phyloP scores from a whole-genome alignment of 2,113 vertebrate genomes.

The Trichomycterus rosablanca region DNA sequence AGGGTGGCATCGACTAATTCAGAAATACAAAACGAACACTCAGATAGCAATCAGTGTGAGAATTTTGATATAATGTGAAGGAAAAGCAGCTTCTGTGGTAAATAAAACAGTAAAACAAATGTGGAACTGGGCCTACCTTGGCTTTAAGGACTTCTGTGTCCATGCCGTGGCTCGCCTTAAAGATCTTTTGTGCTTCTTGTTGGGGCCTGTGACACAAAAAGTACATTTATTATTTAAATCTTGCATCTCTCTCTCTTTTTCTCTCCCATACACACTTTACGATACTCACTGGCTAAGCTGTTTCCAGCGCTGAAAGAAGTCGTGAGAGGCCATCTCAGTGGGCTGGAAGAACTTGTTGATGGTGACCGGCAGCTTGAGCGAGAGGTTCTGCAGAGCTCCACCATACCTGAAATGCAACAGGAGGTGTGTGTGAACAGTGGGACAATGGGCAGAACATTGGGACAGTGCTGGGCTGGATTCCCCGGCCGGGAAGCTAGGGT shows the following conservation, averaged over 20 bases:
- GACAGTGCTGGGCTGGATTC: too few species aligned
- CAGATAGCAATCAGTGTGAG: too few species aligned
- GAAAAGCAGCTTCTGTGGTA: too few species aligned
- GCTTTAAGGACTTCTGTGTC: conserved; percentile 87
- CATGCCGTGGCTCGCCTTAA: conserved; percentile 86
- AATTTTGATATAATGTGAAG: too few species aligned
- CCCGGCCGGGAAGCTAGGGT: too few species aligned
- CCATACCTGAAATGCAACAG: conserved; percentile 71
- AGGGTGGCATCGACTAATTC: too few species aligned
- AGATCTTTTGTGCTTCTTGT: conserved; percentile 91
- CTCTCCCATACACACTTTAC: background rate
- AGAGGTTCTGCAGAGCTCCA: conserved; percentile 81
- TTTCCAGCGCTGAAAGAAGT: conserved; percentile 94
- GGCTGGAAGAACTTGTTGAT: conserved; percentile 95
- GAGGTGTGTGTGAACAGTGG: background rate
- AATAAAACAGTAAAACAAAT: too few species aligned
- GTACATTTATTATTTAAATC: background rate
- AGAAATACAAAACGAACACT: too few species aligned
- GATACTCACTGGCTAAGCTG: conserved; percentile 81
- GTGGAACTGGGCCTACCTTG: conserved; percentile 67
- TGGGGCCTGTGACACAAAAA: conserved; percentile 68
- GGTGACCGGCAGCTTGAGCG: conserved; percentile 83
- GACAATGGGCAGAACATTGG: too few species aligned
- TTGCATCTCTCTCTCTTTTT: background rate
- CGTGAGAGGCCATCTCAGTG: conserved; percentile 85